Conservation (phyloP, 2,888 invertebrate species). For the Argyresthia albistria region DNA sequence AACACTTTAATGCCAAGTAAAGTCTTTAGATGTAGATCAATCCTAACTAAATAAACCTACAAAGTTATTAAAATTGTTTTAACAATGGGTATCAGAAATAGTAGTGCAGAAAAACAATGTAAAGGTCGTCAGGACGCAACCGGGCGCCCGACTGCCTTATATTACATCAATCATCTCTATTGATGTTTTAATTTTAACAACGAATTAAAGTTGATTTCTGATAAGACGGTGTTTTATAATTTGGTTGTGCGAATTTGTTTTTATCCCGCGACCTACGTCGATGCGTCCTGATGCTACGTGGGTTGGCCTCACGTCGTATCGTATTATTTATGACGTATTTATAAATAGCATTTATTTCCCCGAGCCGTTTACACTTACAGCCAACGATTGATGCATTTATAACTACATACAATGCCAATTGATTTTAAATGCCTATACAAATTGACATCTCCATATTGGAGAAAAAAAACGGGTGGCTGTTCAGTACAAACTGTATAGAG, state of each 20-base stretch:
- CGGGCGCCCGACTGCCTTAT: slow-evolving; percentile 13
- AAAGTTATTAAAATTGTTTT: not conserved
- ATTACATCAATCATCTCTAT: slow-evolving; percentile 29
- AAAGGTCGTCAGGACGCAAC: slow-evolving; percentile 17
- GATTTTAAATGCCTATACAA: no score
- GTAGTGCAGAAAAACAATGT: slow-evolving; percentile 22
- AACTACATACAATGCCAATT: not conserved
- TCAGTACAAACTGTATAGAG: no score
- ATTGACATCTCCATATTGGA: no score
- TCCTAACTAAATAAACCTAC: not conserved
- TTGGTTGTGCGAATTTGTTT: slow-evolving; percentile 25
- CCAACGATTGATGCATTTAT: not conserved
- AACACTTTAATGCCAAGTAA: no score
- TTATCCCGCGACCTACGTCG: slow-evolving; percentile 57
- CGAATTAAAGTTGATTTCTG: slow-evolving; percentile 18
- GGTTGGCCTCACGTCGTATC: slow-evolving; percentile 41
- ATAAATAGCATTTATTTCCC: slow-evolving; percentile 49
- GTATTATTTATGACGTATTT: slow-evolving; percentile 38
- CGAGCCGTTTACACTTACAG: slow-evolving; percentile 18
- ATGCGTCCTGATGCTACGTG: slow-evolving; percentile 32
- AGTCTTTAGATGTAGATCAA: no score
- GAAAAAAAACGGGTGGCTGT: no score
- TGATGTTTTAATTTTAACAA: slow-evolving; percentile 29
- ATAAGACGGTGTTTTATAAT: slow-evolving; percentile 17
- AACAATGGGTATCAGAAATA: not conserved